Evolutionary conservation across 2,113 vertebrate genomes (phyloP).

Genomic region (Mastomys coucha): DNA sequence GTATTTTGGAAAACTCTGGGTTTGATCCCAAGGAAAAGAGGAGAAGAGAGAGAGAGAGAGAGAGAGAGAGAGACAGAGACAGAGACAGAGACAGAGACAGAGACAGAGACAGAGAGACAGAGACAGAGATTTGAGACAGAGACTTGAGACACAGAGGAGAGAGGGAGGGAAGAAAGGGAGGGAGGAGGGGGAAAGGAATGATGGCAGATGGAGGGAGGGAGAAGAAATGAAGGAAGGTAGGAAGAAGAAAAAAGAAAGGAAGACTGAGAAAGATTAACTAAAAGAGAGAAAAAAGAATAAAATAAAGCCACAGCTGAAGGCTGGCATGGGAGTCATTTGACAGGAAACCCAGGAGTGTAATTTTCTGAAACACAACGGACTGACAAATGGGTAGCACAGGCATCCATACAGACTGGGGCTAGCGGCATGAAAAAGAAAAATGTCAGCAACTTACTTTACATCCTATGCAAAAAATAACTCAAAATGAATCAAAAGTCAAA

Average conservation of each 20-base stretch:
- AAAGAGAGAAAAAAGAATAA: not conserved
- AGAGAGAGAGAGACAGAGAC: too few species aligned
- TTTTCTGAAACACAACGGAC: not conserved
- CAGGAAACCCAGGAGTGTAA: not conserved
- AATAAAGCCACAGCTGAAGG: not conserved
- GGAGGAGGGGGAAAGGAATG: too few species aligned
- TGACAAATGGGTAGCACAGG: not conserved
- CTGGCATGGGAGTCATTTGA: not conserved
- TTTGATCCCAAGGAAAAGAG: not conserved
- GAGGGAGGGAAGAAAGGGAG: accelerated
- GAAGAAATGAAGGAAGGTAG: not conserved
- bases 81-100: too few species aligned
- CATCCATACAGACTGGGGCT: not conserved
- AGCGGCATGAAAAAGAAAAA: not conserved
- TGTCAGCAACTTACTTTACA: not conserved
- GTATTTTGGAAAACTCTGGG: not conserved
- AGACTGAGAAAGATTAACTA: not conserved
- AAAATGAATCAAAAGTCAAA: not conserved
- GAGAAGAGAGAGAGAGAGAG: too few species aligned
- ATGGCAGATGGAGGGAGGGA: too few species aligned
- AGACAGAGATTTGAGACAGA: too few species aligned
- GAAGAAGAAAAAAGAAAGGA: not conserved
- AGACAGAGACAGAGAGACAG: too few species aligned
- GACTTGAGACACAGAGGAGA: too few species aligned
- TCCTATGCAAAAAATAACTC: not conserved